These are phyloP conservation scores for Rhodophaea formosa DNA, from an alignment of 2,888 invertebrate genomes.

Conservation along the genomic window DNA sequence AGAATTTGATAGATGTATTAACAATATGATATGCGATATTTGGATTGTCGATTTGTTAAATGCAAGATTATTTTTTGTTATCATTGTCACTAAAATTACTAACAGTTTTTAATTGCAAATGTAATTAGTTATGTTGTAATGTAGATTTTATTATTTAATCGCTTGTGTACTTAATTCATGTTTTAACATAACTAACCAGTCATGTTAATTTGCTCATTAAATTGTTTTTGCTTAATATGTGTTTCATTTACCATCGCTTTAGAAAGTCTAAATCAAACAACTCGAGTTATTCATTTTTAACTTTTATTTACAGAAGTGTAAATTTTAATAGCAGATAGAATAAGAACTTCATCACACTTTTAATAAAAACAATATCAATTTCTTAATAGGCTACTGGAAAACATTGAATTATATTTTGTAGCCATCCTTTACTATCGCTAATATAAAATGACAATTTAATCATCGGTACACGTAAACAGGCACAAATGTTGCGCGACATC, in stretches of 20 bases:
- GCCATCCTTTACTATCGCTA: no score
- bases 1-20: background rate
- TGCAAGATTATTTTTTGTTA: conserved; percentile 18
- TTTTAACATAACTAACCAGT: conserved; percentile 41
- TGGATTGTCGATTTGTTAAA: background rate
- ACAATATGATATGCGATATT: background rate
- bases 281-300: conserved; percentile 34
- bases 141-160: conserved; percentile 21
- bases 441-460: no score
- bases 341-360: conserved; percentile 44
- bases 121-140: conserved; percentile 6
- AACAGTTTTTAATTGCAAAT: conserved; percentile 21
- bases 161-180: conserved; percentile 40
- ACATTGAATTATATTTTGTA: background rate
- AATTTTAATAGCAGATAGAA: conserved; percentile 53
- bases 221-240: conserved; percentile 46
- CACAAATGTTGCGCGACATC: no score
- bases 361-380: conserved; percentile 33
- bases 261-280: conserved; percentile 27
- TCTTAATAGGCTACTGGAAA: conserved; percentile 12
- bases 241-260: conserved; percentile 20
- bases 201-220: conserved; percentile 41
- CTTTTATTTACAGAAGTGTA: conserved; percentile 69
- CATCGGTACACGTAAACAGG: no score
- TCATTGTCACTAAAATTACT: conserved; percentile 20